A percentile compares a stretch with the other conserved stretches of the same genome.
phyloP scores from a whole-genome alignment of 2,888 invertebrate genomes.

The Agrilus mali region DNA sequence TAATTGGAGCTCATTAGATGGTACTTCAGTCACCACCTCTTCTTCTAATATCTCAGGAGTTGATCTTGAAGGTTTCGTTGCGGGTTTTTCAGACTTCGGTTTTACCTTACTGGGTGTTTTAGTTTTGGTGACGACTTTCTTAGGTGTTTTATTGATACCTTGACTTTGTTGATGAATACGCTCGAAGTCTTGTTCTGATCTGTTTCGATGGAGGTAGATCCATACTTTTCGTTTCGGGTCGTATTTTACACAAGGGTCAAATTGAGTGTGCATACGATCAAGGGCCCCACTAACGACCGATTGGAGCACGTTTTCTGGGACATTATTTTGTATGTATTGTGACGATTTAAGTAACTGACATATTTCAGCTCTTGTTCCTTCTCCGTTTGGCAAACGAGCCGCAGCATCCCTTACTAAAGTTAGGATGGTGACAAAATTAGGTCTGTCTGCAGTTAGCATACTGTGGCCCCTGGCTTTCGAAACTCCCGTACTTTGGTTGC shows the following conservation, averaged over 20 bases:
- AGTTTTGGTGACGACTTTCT: conserved; percentile 31
- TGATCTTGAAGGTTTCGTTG: conserved; percentile 27
- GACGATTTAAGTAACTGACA: conserved; percentile 68
- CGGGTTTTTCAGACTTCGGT: conserved; percentile 37
- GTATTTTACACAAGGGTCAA: conserved; percentile 88
- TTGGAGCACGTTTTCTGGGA: conserved; percentile 54
- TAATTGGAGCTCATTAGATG: too few species aligned
- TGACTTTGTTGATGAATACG: conserved; percentile 56
- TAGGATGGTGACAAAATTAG: conserved; percentile 81
- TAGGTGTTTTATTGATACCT: conserved; percentile 43
- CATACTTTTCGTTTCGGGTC: conserved; percentile 85
- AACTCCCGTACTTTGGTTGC: conserved; percentile 43
- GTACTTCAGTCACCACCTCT: too few species aligned
- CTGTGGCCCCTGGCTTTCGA: conserved; percentile 70
- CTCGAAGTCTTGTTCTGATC: conserved; percentile 47
- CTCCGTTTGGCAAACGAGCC: conserved; percentile 86
- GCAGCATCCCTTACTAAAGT: conserved; percentile 89
- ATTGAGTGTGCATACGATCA: conserved; percentile 79
- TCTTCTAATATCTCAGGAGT: background rate
- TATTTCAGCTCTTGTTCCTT: conserved; percentile 84
- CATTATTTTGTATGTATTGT: conserved; percentile 43
- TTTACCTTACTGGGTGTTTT: conserved; percentile 31
- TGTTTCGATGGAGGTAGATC: conserved; percentile 80
- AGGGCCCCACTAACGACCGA: conserved; percentile 82
- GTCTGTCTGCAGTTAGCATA: conserved; percentile 67